A percentile compares a stretch with the other conserved stretches of the same genome.
Evolutionary conservation across 1,140 invertebrate species (phyloP).

Genomic region (Drosophila willistoni): DNA sequence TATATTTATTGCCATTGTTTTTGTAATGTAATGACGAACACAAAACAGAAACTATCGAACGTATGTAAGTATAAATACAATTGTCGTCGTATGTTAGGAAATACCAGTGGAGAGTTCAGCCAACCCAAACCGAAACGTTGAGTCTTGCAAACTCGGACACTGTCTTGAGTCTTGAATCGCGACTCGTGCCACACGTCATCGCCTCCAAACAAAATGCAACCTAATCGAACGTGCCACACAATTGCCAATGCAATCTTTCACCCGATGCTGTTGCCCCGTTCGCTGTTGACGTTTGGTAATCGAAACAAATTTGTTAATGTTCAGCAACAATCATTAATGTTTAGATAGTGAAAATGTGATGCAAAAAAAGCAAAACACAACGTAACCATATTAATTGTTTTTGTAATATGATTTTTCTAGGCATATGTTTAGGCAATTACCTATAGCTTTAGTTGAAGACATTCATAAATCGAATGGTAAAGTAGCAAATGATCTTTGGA

Average conservation of each 20-base stretch:
- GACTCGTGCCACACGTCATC: conserved; percentile 37
- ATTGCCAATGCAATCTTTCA: conserved; percentile 31
- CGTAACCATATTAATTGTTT: neutral
- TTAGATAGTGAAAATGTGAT: conserved; percentile 31
- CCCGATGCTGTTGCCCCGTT: conserved; percentile 14
- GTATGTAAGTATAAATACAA: conserved; percentile 1
- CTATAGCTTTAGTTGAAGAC: neutral
- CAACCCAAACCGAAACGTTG: conserved; percentile 20
- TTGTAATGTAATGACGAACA: conserved; percentile 19
- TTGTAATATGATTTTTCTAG: neutral
- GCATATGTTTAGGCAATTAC: neutral
- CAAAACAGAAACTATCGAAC: conserved; percentile 1
- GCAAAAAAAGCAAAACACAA: conserved; percentile 11
- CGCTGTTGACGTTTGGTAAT: conserved; percentile 26
- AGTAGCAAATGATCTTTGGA: too few relatives aligned
- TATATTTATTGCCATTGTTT: conserved; percentile 9
- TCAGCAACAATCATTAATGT: conserved; percentile 20
- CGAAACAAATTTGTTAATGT: conserved; percentile 32
- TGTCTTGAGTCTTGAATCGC: neutral
- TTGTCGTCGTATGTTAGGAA: conserved; percentile 27
- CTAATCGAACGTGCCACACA: conserved; percentile 17
- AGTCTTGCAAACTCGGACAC: neutral
- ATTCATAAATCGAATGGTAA: too few relatives aligned
- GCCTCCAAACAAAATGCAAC: conserved; percentile 27
- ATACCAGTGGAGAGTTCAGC: conserved; percentile 33